Percentiles rank a stretch among this genome's conserved stretches.
Conservation (phyloP, 2,113 vertebrate genomes). For the Datnioides undecimradiatus region DNA sequence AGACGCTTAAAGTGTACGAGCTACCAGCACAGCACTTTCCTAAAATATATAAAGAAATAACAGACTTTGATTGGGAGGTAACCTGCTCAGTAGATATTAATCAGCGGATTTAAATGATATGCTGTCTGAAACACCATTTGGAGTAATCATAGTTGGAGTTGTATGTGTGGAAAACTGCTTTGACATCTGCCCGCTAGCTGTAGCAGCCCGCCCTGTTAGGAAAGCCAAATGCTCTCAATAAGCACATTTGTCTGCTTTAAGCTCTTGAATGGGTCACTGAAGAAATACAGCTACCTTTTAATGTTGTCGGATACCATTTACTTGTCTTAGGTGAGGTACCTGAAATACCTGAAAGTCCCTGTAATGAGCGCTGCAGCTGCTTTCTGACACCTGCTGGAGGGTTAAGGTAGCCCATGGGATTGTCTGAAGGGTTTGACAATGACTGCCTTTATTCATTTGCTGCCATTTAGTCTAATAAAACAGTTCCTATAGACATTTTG, state of each 20-base stretch:
- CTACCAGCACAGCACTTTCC: neutral
- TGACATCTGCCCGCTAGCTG: neutral
- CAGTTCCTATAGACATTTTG: no score
- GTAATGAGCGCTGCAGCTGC: neutral
- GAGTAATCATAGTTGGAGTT: neutral
- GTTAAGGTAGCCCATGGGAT: no score
- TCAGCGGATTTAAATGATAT: neutral
- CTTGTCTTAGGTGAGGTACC: neutral
- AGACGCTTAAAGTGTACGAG: neutral
- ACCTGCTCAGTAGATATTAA: neutral
- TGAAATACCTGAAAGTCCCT: no score
- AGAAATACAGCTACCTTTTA: neutral
- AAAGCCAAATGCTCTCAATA: neutral
- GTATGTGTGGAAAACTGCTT: neutral
- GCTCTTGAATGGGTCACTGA: neutral
- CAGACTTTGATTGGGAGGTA: neutral
- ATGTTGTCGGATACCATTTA: neutral
- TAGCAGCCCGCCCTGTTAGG: neutral
- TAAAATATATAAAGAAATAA: slow-evolving; percentile 20
- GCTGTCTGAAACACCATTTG: neutral
- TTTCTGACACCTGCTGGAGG: no score
- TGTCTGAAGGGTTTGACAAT: no score
- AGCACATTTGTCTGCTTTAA: neutral
- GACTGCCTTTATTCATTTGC: no score
- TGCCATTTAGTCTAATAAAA: no score